Base-by-base conservation (phyloP, 2,888 invertebrate genomes). In the Limnephilus marmoratus region DNA sequence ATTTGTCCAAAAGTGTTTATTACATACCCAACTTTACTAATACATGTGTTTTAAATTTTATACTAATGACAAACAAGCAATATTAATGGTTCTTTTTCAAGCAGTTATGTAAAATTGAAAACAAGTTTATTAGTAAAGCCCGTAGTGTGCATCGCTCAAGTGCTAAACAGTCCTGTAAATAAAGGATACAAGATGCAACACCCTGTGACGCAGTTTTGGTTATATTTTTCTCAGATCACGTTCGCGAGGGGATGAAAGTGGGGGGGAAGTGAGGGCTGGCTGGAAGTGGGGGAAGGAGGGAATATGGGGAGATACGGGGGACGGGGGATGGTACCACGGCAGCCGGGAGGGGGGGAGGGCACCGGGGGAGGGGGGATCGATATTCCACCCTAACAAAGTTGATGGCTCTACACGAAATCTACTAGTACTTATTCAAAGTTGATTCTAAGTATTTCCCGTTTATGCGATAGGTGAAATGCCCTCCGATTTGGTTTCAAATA, bases 151-250 rank as follows among this genome's bases (percentile, higher is more conserved):
- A 34, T 34, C 29, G 5, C 81, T 4, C 2, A 31, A 82, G 34
- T 34, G 34, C n/a, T 31, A 82, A 34, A 34, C 82, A 4, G 29
- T 34, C 34, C 24, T 68, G n/a, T 24, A 68, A 68, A 68, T 68
- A 68, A 68, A 68, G 24, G 2, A n/a, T 9, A n/a, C 24, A n/a
- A 5, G 68, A 68, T 68, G 68, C 86, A 45, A 37, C 86, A 86
- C 86, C 86, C 86, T 86, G 45, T 86, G 86, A 41, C 45, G 29
- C 41, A 86, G 68, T 68, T 88, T 88, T 88, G 88, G 88, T 37
- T 90, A 83, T 90, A 90, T 90, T 90, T 89, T 90, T 90, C 90
- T 34, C 90, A 90, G 90, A 90, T 90, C 90, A 90, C 90, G 83
- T 90, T 45, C 83, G 49, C 45, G 53, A 31, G 68, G 89, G 80